Conservation (phyloP, 2,797 vertebrate species). For the Centropyge bicolor region DNA sequence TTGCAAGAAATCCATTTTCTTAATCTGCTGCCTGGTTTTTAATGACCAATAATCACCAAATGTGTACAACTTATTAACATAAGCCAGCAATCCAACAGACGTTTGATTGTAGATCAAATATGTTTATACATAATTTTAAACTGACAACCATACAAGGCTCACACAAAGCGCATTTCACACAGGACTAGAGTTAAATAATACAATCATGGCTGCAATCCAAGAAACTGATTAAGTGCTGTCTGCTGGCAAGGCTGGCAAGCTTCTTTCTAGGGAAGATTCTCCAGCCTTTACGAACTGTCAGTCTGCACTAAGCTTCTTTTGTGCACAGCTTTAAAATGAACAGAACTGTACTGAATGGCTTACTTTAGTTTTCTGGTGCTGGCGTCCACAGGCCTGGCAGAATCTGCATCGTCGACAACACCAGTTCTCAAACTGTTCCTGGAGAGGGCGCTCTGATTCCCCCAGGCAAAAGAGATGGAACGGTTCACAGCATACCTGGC, state of each 20-base stretch:
- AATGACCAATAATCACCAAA: slow-evolving; percentile 13
- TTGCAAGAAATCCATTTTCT: slow-evolving; percentile 17
- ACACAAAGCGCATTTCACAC: slow-evolving; percentile 48
- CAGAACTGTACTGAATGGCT: slow-evolving; percentile 59
- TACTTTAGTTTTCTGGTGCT: slow-evolving; percentile 92
- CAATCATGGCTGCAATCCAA: slow-evolving; percentile 64
- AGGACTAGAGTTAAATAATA: slow-evolving; percentile 60
- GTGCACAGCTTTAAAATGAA: slow-evolving; percentile 53
- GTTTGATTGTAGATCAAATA: slow-evolving; percentile 29
- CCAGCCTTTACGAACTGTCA: slow-evolving; percentile 54
- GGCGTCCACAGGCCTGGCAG: slow-evolving; percentile 97
- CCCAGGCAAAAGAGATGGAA: slow-evolving; percentile 99
- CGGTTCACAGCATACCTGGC: slow-evolving; percentile 99
- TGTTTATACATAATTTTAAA: slow-evolving; percentile 47
- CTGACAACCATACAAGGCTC: slow-evolving; percentile 47
- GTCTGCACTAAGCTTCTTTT: slow-evolving; percentile 49
- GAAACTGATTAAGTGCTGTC: slow-evolving; percentile 65
- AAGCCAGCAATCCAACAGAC: slow-evolving; percentile 1
- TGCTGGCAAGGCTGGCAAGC: slow-evolving; percentile 49
- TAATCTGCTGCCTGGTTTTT: not conserved
- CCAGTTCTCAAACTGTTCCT: slow-evolving; percentile 99
- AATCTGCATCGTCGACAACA: slow-evolving; percentile 98
- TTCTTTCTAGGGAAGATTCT: slow-evolving; percentile 55
- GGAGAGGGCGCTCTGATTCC: slow-evolving; percentile 95
- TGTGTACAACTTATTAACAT: slow-evolving; percentile 16